Base-by-base conservation (phyloP, 2,113 vertebrate species). In the Ceuthmochares aereus region DNA sequence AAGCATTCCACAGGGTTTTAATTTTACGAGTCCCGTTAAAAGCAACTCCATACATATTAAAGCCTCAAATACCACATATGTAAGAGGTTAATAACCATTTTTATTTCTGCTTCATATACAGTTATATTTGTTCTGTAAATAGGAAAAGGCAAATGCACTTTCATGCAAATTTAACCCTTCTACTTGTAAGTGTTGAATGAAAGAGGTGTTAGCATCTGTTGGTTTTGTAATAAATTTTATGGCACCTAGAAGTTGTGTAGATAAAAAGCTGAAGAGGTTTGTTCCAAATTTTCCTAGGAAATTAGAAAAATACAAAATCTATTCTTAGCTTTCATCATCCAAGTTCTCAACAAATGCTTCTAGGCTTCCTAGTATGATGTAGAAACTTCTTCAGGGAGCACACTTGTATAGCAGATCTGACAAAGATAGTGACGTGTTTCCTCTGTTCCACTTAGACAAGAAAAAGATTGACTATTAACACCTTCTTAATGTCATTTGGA, bases 121-220 rank as follows among this genome's bases (percentile, higher is more conserved):
- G 20, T 67, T 89, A 43, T 40, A 82, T 45, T 91, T 94, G 17
- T 75, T 84, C 77, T 52, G 62, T 84, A 95, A 96, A 95, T 78
- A 98, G 93, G 87, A 91, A 98, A 97, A 98, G 91, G 78, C 40
- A 94, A 92, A 94, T 90, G 25, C 49, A 62, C 66, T 66, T 90
- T 34, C 54, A 95, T 97, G 92, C 72, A 95, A 94, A 93, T 98
- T 88, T 90, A 97, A 98, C 97, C 94, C 97, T 97, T 97, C 59
- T 59, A 47, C 75, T 90, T 96, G 80, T 70, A 95, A 93, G 92
- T 93, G 55, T 45, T 87, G 76, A 94, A 94, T 96, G 82, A 96
- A 97, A 97, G 96, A 84, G 20, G 34, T 94, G 95, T 90, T 94
- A 89, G 75, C 72, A 90, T 66, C 84, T 94, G 68, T 96, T 97